Conservation (phyloP, 2,797 vertebrate genomes). For the Fistularia commersonii region DNA sequence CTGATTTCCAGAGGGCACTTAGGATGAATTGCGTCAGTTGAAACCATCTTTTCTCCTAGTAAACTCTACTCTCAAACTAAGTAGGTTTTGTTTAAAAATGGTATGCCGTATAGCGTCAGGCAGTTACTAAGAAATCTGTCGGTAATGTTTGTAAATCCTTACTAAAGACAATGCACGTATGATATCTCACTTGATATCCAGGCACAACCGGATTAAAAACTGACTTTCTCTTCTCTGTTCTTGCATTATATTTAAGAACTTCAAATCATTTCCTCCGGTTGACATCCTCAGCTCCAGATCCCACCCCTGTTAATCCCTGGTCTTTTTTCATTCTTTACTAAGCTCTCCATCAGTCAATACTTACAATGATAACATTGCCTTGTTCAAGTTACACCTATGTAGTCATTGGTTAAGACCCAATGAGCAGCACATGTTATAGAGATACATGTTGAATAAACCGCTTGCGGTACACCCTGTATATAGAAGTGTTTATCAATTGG, state of each 20-base stretch:
- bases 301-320: background rate
- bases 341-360: constrained; percentile 54
- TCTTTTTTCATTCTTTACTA: constrained; percentile 39
- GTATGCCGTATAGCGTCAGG: too few species aligned
- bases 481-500: constrained; percentile 11
- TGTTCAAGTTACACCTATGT: constrained; percentile 29
- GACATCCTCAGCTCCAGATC: too few species aligned
- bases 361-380: constrained; percentile 35
- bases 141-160: too few species aligned
- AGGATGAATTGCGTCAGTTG: constrained; percentile 15
- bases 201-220: too few species aligned
- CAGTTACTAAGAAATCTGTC: too few species aligned
- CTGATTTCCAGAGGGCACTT: constrained; percentile 44
- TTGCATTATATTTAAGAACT: too few species aligned
- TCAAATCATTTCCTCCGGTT: too few species aligned
- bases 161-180: too few species aligned
- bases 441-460: constrained; percentile 22
- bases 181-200: too few species aligned
- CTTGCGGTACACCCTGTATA: constrained; percentile 2
- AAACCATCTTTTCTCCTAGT: background rate
- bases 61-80: too few species aligned
- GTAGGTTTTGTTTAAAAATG: too few species aligned
- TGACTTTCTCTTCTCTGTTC: too few species aligned
- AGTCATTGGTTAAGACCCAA: background rate
- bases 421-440: background rate